Evolutionary conservation across 1,140 invertebrate species (phyloP).

Genomic region (Neodiprion fabricii): DNA sequence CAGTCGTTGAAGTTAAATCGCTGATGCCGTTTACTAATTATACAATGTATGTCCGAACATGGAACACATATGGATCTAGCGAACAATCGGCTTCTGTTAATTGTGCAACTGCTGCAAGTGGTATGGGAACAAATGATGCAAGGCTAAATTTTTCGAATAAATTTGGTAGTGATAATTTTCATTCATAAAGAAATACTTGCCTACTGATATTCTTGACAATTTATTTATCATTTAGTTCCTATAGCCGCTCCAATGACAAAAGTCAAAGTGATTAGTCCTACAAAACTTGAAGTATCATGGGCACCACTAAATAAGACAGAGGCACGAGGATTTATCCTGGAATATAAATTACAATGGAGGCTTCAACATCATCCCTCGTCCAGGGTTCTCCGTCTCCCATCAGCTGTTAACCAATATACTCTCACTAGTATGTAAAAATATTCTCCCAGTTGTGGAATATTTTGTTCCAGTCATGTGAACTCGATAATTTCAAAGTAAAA

Average conservation of each 20-base stretch:
- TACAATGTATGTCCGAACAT: conserved; percentile 70
- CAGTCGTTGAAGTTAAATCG: conserved; percentile 61
- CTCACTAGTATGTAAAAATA: conserved; percentile 60
- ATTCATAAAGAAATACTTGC: neutral
- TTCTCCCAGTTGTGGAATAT: neutral
- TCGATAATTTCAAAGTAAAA: neutral
- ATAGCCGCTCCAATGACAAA: conserved; percentile 64
- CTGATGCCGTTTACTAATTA: conserved; percentile 73
- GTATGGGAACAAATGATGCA: conserved; percentile 49
- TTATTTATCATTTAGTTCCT: conserved; percentile 60
- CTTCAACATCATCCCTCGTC: conserved; percentile 59
- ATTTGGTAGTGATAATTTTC: conserved; percentile 6
- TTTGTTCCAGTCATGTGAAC: neutral
- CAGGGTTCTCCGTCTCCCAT: conserved; percentile 56
- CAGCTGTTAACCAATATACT: conserved; percentile 54
- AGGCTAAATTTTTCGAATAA: neutral
- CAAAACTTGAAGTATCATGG: conserved; percentile 68
- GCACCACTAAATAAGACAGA: conserved; percentile 62
- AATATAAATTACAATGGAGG: conserved; percentile 71
- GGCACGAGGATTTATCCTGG: conserved; percentile 65
- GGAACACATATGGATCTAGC: conserved; percentile 67
- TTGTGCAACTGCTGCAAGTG: conserved; percentile 67
- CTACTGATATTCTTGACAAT: conserved; percentile 12
- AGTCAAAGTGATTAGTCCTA: conserved; percentile 61
- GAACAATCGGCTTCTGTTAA: conserved; percentile 67